phyloP scores from a whole-genome alignment of 2,113 vertebrate species.

The Forbesichthys papilliferus region DNA sequence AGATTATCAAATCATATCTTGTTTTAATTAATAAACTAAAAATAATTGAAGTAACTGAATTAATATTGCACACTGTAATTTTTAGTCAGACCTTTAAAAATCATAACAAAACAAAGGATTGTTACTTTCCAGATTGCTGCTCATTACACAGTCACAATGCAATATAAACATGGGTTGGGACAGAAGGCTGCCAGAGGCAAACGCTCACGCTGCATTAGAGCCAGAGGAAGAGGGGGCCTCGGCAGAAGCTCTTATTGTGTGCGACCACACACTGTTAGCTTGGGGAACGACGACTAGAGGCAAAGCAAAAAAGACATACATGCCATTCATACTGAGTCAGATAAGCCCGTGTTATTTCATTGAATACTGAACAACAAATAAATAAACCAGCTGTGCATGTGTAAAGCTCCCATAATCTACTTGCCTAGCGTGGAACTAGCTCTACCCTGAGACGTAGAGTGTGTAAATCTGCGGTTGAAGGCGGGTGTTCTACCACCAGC shows the following conservation, averaged over 20 bases:
- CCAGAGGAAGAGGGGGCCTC: conserved; percentile 35
- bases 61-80: background rate
- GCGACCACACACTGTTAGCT: conserved; percentile 5
- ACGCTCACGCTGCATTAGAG: conserved; percentile 65
- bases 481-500: conserved; percentile 63
- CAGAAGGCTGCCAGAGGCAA: conserved; percentile 38
- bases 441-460: conserved; percentile 31
- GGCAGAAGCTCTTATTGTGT: conserved; percentile 16
- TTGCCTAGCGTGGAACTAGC: conserved; percentile 32
- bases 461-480: conserved; percentile 30
- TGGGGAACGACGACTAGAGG: conserved; percentile 13
- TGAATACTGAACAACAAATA: too few relatives aligned
- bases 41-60: too few relatives aligned
- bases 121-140: conserved; percentile 31
- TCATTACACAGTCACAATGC: background rate
- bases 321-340: conserved; percentile 1
- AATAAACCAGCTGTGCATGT: background rate
- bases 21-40: too few relatives aligned
- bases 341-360: too few relatives aligned
- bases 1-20: too few relatives aligned
- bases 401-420: conserved; percentile 20
- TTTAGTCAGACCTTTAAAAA: background rate
- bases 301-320: conserved; percentile 32
- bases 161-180: conserved; percentile 3
- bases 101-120: conserved; percentile 6